Conservation (phyloP, 2,888 invertebrate species). For the Dynastes hyllus region DNA sequence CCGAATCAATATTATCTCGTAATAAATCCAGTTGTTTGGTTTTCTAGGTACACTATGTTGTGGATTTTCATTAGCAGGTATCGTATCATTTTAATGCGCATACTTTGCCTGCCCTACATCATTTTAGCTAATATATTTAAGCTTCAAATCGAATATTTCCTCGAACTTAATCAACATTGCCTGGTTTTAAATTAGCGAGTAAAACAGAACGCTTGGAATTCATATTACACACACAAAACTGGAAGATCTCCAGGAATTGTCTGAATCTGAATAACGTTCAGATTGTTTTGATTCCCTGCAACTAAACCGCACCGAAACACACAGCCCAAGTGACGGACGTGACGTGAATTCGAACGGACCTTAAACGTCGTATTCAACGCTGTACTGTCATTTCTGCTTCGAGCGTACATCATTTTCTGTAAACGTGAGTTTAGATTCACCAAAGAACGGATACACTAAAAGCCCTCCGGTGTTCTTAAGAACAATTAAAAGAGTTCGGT, state of each 20-base stretch:
- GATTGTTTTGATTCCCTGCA: constrained; percentile 36
- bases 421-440: constrained; percentile 32
- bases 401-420: constrained; percentile 44
- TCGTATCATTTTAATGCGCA: too few relatives aligned
- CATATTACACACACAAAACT: background rate
- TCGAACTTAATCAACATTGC: too few relatives aligned
- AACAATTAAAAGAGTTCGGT: background rate
- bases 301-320: constrained; percentile 43
- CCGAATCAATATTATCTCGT: too few relatives aligned
- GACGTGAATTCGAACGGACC: constrained; percentile 36
- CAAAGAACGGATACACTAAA: constrained; percentile 11
- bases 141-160: too few relatives aligned
- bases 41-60: too few relatives aligned
- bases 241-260: constrained; percentile 6
- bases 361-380: constrained; percentile 43
- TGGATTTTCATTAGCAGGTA: too few relatives aligned
- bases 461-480: background rate
- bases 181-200: too few relatives aligned
- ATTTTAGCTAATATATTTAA: too few relatives aligned
- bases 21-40: too few relatives aligned
- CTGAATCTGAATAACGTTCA: constrained; percentile 22
- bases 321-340: constrained; percentile 37
- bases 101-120: too few relatives aligned
- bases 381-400: constrained; percentile 12
- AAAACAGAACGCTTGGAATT: too few relatives aligned